phyloP scores from a whole-genome alignment of 1,140 invertebrate genomes.

The Ostrea denselamellosa region DNA sequence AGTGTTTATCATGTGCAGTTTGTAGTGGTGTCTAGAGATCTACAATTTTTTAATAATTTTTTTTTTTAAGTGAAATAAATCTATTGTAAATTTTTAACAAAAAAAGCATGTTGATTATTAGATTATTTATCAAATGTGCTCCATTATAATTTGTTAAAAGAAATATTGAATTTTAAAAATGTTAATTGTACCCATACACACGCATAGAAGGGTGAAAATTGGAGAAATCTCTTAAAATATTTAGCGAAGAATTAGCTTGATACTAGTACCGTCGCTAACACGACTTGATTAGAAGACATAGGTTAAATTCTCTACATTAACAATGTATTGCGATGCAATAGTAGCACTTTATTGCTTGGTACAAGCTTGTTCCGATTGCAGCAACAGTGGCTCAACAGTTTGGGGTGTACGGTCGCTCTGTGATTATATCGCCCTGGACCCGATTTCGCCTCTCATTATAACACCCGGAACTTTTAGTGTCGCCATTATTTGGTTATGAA shows the following conservation, averaged over 20 bases:
- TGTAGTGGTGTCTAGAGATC: too few relatives aligned
- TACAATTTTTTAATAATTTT: too few relatives aligned
- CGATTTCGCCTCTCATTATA: conserved; percentile 15
- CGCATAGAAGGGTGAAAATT: neutral
- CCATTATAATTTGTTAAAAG: too few relatives aligned
- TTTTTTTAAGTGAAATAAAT: too few relatives aligned
- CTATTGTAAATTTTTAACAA: too few relatives aligned
- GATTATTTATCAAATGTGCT: too few relatives aligned
- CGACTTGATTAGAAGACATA: neutral
- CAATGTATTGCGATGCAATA: neutral
- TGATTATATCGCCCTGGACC: conserved; percentile 23
- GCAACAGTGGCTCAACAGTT: neutral
- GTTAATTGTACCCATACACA: too few relatives aligned
- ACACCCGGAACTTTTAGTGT: conserved; percentile 6
- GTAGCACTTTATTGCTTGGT: neutral
- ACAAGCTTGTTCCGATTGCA: neutral
- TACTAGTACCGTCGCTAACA: neutral
- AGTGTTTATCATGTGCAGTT: too few relatives aligned
- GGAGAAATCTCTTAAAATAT: neutral
- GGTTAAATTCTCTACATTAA: neutral
- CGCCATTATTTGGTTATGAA: conserved; percentile 27
- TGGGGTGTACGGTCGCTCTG: neutral
- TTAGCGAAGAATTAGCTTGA: neutral
- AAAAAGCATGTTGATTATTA: too few relatives aligned
- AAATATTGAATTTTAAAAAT: too few relatives aligned